These are phyloP conservation scores for Trididemnum nubilum DNA, from an alignment of 23 tunicate species.

Conservation along the genomic window DNA sequence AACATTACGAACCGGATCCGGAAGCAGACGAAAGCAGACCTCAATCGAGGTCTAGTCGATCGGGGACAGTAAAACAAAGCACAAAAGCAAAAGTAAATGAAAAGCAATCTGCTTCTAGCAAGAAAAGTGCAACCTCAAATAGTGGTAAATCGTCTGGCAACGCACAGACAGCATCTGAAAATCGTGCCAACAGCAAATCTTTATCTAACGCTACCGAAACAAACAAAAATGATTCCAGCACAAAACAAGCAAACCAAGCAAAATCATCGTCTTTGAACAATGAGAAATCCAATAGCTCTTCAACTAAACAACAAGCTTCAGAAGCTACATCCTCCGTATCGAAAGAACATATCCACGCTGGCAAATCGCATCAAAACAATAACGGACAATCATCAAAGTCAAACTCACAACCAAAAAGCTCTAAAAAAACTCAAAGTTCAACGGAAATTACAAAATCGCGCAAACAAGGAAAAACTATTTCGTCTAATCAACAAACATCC, in stretches of 20 bases:
- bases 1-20: slow-evolving; percentile 3
- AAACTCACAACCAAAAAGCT: no score
- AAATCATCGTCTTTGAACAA: not conserved
- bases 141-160: not conserved
- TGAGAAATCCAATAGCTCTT: not conserved
- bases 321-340: not conserved
- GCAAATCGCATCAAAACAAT: not conserved
- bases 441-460: no score
- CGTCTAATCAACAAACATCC: no score
- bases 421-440: no score
- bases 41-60: slow-evolving; percentile 30
- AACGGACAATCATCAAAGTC: slow-evolving; percentile 1
- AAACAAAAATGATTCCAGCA: not conserved
- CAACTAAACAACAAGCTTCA: not conserved
- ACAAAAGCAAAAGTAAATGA: slow-evolving; percentile 13
- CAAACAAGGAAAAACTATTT: no score
- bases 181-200: not conserved
- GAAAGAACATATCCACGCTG: not conserved
- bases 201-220: not conserved
- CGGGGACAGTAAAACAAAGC: slow-evolving; percentile 39
- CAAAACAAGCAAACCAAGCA: not conserved
- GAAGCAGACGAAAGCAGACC: slow-evolving; percentile 23
- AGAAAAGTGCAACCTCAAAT: not conserved
- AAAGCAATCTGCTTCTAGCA: not conserved
- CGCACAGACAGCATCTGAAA: not conserved